Base-by-base conservation (phyloP, 2,797 vertebrate genomes). In the Lycodopsis pacificus region DNA sequence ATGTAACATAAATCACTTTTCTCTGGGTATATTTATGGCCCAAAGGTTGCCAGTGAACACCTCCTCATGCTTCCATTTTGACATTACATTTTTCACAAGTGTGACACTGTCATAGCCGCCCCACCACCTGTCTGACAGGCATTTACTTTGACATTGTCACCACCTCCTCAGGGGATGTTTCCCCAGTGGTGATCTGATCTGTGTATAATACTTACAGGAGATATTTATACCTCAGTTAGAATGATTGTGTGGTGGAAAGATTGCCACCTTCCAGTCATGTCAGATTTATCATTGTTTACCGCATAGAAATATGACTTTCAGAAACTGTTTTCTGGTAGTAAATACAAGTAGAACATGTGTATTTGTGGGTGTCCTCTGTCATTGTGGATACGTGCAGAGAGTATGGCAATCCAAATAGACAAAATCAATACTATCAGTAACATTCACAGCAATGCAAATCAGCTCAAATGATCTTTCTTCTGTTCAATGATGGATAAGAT, bases 121-220 rank as follows among this genome's bases (percentile, higher is more conserved):
- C 57, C 51, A 27, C 44, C 69, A 70, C 58, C 79, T 75, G 65
- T 56, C 80, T 76, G 56, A 57, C 48, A 57, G 65, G 44, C 42
- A 72, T 81, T 76, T 76, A 73, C 70, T 80, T 56, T 77, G 64
- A 76, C 71, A 64, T 64, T 65, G 65, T 74, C 67, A 77, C 20
- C 48, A 49, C 32, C 57, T 81, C 46, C 53, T 81, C 51, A 15
- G 49, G 32, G 17, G 59, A 32, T 51, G 66, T 71, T 71, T 66
- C 49, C 30, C 59, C 38, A 14, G 38, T 15, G 4, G 27, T 67
- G 46, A 72, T 71, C 54, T 12, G 48, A 80, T 79, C 56, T 53
- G n/a, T 71, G 64, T 20, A 58, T 76, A 61, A 34, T 51, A 44
- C 34, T 44, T 65, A 62, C 25, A 25, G n/a, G 57, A 2, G 11